These are phyloP conservation scores for Hemistola chrysoprasaria DNA, from an alignment of 2,888 invertebrate species.

Conservation along the genomic window DNA sequence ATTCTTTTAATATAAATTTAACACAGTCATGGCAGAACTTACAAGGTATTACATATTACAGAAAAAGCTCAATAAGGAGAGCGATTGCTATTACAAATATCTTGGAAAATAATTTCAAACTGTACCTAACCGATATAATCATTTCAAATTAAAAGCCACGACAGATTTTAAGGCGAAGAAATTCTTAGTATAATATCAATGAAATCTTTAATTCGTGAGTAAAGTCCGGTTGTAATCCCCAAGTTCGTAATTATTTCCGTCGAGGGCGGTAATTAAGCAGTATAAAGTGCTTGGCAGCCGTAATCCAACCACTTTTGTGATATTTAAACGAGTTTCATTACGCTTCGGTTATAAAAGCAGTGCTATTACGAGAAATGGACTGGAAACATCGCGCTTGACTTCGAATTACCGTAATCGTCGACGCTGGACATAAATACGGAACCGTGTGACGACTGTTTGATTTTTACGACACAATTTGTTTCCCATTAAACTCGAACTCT, in stretches of 20 bases:
- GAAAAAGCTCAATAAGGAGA: too few relatives aligned
- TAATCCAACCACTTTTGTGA: constrained; percentile 79
- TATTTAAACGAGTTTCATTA: constrained; percentile 80
- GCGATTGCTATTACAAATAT: too few relatives aligned
- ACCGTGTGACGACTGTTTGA: constrained; percentile 41
- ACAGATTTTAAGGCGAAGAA: constrained; percentile 22
- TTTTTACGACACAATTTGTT: constrained; percentile 20
- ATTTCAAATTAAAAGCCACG: constrained; percentile 6
- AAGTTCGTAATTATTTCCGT: constrained; percentile 78
- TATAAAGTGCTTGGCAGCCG: constrained; percentile 71
- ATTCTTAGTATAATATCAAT: constrained; percentile 31
- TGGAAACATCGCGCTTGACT: constrained; percentile 74
- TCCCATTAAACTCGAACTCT: too few relatives aligned
- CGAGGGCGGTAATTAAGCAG: constrained; percentile 76
- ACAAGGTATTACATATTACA: too few relatives aligned
- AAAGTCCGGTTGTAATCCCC: constrained; percentile 68
- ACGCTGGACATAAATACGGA: constrained; percentile 53
- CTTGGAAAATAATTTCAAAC: too few relatives aligned
- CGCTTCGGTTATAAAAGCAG: constrained; percentile 75
- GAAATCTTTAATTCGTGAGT: constrained; percentile 53
- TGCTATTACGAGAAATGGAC: constrained; percentile 76
- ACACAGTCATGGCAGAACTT: too few relatives aligned
- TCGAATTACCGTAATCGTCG: constrained; percentile 71
- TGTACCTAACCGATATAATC: constrained; percentile 9
- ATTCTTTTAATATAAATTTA: constrained; percentile 3